A percentile compares a stretch with the other conserved stretches of the same genome.
These are phyloP conservation scores for Bibio marci DNA, from an alignment of 2,888 invertebrate species.

Conservation along the genomic window DNA sequence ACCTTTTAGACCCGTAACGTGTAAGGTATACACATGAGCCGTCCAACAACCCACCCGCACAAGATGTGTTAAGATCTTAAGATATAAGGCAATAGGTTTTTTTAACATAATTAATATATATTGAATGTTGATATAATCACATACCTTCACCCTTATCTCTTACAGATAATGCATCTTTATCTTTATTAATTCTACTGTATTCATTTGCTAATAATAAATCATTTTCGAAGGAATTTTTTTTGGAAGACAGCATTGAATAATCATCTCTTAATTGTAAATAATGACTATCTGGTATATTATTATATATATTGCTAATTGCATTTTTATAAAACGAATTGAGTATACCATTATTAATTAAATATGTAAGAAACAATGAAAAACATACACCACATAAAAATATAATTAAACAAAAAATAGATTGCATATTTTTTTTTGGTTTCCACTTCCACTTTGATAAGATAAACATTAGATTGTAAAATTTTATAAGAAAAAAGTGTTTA, in stretches of 20 bases:
- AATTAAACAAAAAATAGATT: conserved; percentile 4
- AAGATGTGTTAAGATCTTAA: too few species aligned
- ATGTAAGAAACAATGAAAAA: conserved; percentile 4
- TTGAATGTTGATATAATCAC: too few species aligned
- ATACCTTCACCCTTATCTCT: too few species aligned
- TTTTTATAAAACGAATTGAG: conserved; percentile 1
- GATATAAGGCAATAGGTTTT: neutral
- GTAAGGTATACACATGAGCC: neutral
- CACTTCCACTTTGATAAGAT: neutral
- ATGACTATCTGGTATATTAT: conserved; percentile 18
- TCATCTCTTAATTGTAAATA: conserved; percentile 26
- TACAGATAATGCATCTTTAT: neutral
- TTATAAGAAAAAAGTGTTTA: too few species aligned
- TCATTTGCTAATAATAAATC: neutral
- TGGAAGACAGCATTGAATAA: conserved; percentile 19
- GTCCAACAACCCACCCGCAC: neutral
- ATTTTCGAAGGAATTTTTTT: neutral
- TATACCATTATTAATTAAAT: conserved; percentile 4
- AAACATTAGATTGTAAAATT: too few species aligned
- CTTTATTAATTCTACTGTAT: neutral
- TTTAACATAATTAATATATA: too few species aligned
- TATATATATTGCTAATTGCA: neutral
- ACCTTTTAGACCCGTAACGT: too few species aligned
- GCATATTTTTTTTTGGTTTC: neutral
- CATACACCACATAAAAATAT: conserved; percentile 9